Conservation (phyloP, 2,113 vertebrate species). For the Pachyramphus minor region DNA sequence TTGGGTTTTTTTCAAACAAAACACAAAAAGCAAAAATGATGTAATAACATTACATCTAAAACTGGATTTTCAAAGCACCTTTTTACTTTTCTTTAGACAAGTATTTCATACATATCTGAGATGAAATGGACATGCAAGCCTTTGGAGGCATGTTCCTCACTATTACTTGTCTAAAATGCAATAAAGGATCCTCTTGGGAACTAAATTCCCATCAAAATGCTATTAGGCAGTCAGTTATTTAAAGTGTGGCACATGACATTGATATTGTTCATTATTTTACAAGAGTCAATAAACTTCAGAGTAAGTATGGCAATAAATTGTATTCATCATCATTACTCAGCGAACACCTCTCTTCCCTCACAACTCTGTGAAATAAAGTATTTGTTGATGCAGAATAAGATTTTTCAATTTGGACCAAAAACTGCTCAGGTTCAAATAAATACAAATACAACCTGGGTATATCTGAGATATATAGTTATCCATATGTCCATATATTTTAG, state of each 20-base stretch:
- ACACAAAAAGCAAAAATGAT: neutral
- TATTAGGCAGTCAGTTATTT: constrained; percentile 42
- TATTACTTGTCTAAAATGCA: constrained; percentile 21
- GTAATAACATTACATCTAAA: neutral
- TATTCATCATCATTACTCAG: neutral
- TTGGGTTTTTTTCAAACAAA: neutral
- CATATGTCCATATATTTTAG: no score
- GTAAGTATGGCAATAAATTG: neutral
- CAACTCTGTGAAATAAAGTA: neutral
- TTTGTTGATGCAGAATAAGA: neutral
- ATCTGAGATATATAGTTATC: neutral
- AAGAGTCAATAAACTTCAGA: neutral
- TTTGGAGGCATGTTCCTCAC: neutral
- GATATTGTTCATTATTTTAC: constrained; percentile 3
- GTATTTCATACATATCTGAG: neutral
- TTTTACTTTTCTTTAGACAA: neutral
- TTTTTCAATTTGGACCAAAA: neutral
- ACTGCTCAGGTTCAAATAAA: neutral
- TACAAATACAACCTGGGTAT: neutral
- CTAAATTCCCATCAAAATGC: neutral
- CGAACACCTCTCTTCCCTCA: neutral
- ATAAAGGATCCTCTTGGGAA: neutral
- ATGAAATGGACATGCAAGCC: neutral
- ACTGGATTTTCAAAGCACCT: neutral
- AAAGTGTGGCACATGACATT: neutral